Base-by-base conservation (phyloP, 2,797 vertebrate species). In the Yasuhikotakia modesta region DNA sequence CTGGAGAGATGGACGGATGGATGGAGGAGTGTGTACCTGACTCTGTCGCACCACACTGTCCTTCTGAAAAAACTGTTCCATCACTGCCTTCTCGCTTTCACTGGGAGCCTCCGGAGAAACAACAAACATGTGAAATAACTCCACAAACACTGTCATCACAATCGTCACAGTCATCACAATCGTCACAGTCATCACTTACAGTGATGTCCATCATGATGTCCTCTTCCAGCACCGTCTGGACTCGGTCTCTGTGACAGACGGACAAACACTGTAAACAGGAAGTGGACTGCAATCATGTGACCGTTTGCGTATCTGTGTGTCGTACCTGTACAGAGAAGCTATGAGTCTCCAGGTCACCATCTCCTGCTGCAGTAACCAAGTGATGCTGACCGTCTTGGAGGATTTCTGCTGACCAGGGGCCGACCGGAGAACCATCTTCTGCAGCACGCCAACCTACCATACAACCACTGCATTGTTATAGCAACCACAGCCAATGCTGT, bases 351-450 rank as follows among this genome's bases (percentile, higher is more conserved):
- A 99, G 0, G 97, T 93, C 81, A 95, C 93, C 92, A 92, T 96
- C 87, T 99, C 98, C 86, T 99, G 96, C 80, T 96, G 96, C 75
- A 99, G 94, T 82, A 99, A 93, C 97, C 98, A 99, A 77, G 94
- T 91, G 63, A 99, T 94, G 70, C 96, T 96, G 1, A 95, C 95
- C 14, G 97, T 97, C 90, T 96, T 98, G 48, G 94, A 95, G 85
- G 94, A 95, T 81, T 97, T 99, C 73, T 95, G 95, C 81, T 96
- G 95, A 70, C 96, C 95, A 1, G 96, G 94, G 46, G 94, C 91
- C 12, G 94, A 95, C 81, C 95, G 91, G 82, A 94, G 94, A 48
- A 96, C 96, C 86, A 99, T 91, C 35, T 96, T 96, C 91, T 95
- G 93, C 11, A 99, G 88, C 57, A 96, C 92, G 27, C 91, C 93